Percentiles rank a stretch among this genome's conserved stretches.
These are phyloP conservation scores for Tautogolabrus adspersus DNA, from an alignment of 2,113 vertebrate genomes.

Conservation along the genomic window DNA sequence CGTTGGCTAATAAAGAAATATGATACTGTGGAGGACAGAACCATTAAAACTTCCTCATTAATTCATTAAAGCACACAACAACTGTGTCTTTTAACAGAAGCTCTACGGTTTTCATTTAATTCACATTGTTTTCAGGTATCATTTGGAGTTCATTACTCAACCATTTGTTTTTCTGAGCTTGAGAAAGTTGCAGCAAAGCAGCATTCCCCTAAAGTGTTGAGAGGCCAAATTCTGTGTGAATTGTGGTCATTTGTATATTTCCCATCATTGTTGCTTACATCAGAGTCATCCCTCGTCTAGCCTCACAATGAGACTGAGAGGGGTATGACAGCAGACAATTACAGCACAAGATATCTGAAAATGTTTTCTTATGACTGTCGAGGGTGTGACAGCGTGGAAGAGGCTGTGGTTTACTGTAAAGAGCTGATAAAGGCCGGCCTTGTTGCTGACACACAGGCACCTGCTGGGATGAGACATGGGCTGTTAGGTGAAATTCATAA, in stretches of 20 bases:
- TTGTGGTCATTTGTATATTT: conserved; percentile 32
- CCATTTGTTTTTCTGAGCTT: background rate
- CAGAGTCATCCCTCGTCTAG: conserved; percentile 48
- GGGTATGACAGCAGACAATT: conserved; percentile 58
- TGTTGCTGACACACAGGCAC: conserved; percentile 79
- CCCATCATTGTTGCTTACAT: conserved; percentile 49
- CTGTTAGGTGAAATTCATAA: conserved; percentile 7
- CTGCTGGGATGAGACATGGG: conserved; percentile 67
- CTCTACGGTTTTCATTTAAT: no score
- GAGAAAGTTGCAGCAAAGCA: conserved; percentile 27
- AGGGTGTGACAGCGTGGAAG: conserved; percentile 68
- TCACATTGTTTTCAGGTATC: no score
- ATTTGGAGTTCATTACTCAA: no score
- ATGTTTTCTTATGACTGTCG: conserved; percentile 72
- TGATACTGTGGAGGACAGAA: background rate
- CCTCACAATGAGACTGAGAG: conserved; percentile 46
- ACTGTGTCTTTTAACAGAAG: no score
- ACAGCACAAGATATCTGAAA: conserved; percentile 59
- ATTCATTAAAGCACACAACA: background rate
- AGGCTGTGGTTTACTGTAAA: conserved; percentile 76
- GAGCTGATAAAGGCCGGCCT: conserved; percentile 64
- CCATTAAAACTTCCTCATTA: background rate
- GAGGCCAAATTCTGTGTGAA: conserved; percentile 3
- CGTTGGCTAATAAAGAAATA: conserved; percentile 39
- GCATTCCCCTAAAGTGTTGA: conserved; percentile 44